A percentile compares a stretch with the other conserved stretches of the same genome.
phyloP scores from a whole-genome alignment of 2,797 vertebrate species.

The Alouatta caraya region DNA sequence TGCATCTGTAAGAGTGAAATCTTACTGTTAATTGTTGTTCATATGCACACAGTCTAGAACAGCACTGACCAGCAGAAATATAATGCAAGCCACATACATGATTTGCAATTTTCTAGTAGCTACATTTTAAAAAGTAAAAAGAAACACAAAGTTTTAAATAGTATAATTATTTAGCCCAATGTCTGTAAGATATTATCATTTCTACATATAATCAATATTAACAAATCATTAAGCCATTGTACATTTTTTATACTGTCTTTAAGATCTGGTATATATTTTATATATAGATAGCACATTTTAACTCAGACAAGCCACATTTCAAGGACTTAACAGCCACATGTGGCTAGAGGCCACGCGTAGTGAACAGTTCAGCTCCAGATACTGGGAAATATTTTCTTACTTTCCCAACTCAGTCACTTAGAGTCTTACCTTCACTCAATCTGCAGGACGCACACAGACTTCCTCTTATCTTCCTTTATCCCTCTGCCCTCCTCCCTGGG shows the following conservation, averaged over 20 bases:
- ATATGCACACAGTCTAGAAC: no score
- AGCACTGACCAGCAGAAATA: neutral
- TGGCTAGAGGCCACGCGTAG: neutral
- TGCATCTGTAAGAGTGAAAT: neutral
- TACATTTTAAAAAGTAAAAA: neutral
- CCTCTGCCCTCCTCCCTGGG: neutral
- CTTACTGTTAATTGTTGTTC: neutral
- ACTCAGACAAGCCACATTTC: neutral
- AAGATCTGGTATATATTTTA: neutral
- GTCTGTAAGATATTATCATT: neutral
- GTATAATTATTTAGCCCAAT: neutral
- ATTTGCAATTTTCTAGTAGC: neutral
- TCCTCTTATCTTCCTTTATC: neutral
- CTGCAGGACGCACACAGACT: neutral
- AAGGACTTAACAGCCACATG: neutral
- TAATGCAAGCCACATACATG: neutral
- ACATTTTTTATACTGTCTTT: neutral
- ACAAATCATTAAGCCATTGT: neutral
- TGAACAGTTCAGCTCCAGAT: neutral
- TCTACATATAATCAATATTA: neutral
- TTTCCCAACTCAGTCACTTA: neutral
- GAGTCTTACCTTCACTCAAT: neutral
- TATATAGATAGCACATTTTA: neutral
- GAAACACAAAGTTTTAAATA: neutral
- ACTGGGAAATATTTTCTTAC: neutral